These are phyloP conservation scores for Dipodomys stephensi DNA, from an alignment of 2,113 vertebrate genomes.

Conservation along the genomic window DNA sequence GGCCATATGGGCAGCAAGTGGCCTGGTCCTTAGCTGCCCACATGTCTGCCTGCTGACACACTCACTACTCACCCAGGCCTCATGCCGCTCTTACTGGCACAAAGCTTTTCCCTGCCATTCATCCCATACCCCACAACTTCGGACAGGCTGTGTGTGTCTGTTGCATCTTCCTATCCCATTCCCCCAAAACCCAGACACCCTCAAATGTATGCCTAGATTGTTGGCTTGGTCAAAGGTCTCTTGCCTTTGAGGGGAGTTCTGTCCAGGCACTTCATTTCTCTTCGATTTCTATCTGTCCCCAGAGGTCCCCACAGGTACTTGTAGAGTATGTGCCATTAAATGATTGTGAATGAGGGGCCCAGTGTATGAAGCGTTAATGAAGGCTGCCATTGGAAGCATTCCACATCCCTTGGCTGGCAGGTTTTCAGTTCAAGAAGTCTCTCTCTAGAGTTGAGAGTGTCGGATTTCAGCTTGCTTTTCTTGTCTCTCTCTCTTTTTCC, in stretches of 20 bases:
- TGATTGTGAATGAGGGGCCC: conserved; percentile 85
- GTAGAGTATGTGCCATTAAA: conserved; percentile 83
- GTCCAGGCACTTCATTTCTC: conserved; percentile 50
- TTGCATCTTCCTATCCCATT: rapidly evolving
- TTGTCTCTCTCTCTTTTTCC: conserved; percentile 61
- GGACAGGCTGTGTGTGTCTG: background rate
- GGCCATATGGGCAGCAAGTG: conserved; percentile 22
- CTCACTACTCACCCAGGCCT: rapidly evolving
- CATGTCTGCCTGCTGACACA: background rate
- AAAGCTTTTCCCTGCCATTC: background rate
- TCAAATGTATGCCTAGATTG: background rate
- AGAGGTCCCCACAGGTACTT: conserved; percentile 69
- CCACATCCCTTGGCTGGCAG: conserved; percentile 79
- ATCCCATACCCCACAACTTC: background rate
- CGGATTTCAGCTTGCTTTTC: conserved; percentile 81
- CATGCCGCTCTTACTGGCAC: background rate
- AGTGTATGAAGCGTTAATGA: conserved; percentile 85
- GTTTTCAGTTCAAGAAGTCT: conserved; percentile 78
- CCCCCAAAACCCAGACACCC: no score
- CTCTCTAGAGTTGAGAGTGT: conserved; percentile 77
- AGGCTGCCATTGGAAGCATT: conserved; percentile 84
- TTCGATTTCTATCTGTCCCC: conserved; percentile 53
- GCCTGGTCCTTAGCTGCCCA: background rate
- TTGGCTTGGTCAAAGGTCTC: background rate
- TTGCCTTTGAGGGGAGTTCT: conserved; percentile 12